Evolutionary conservation across 2,888 invertebrate genomes (phyloP).

Genomic region (Choreutis nemorana): DNA sequence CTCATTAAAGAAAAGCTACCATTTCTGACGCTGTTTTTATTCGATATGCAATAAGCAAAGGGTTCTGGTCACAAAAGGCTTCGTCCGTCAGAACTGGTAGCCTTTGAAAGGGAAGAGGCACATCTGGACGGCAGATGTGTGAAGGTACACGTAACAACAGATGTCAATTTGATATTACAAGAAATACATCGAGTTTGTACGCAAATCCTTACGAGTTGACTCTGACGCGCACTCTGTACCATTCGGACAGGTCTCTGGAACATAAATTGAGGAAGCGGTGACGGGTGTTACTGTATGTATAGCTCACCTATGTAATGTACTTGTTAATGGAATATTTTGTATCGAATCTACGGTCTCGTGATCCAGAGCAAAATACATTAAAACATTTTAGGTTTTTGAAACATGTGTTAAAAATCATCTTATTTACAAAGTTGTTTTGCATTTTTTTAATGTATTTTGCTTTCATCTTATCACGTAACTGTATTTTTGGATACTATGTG

Average conservation of each 20-base stretch:
- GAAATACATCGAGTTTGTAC: conserved; percentile 60
- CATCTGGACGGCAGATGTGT: conserved; percentile 62
- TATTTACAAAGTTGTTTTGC: too few relatives aligned
- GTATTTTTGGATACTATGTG: too few relatives aligned
- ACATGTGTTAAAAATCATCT: too few relatives aligned
- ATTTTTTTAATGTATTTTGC: too few relatives aligned
- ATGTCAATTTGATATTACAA: conserved; percentile 51
- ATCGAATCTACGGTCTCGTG: too few relatives aligned
- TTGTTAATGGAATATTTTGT: background rate
- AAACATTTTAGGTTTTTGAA: too few relatives aligned
- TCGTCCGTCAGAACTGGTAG: conserved; percentile 46
- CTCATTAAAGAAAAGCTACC: conserved; percentile 44
- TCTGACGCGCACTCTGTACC: conserved; percentile 87
- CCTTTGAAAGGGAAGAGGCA: conserved; percentile 53
- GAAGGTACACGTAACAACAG: conserved; percentile 62
- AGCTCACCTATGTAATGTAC: background rate
- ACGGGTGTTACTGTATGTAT: conserved; percentile 37
- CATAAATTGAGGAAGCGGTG: conserved; percentile 59
- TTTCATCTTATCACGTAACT: too few relatives aligned
- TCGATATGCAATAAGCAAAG: too few relatives aligned
- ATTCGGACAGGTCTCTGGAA: conserved; percentile 76
- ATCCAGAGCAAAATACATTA: too few relatives aligned
- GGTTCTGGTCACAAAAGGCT: too few relatives aligned
- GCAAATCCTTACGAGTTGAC: conserved; percentile 81
- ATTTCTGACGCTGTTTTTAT: conserved; percentile 33